Evolutionary conservation across 2,888 invertebrate genomes (phyloP).

Genomic region (Dynastes maya): DNA sequence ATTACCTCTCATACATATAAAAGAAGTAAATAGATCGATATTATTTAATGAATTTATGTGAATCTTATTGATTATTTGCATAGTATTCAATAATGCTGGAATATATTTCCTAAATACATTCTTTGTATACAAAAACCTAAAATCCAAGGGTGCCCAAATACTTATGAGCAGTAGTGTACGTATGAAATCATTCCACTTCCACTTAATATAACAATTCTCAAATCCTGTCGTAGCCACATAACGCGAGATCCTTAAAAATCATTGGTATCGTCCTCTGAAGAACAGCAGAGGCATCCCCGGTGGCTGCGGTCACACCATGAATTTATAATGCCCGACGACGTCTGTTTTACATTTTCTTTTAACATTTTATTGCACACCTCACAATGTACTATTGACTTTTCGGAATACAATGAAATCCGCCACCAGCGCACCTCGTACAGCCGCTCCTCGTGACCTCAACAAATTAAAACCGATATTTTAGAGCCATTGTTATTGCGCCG

Average conservation of each 20-base stretch:
- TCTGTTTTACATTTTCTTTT: conserved; percentile 35
- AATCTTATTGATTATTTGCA: too few relatives aligned
- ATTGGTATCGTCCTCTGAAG: background rate
- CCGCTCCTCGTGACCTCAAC: conserved; percentile 33
- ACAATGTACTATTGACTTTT: conserved; percentile 45
- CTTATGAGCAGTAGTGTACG: too few relatives aligned
- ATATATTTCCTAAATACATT: too few relatives aligned
- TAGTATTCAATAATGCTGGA: too few relatives aligned
- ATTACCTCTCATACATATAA: too few relatives aligned
- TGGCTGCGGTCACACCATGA: conserved; percentile 19
- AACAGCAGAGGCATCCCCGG: conserved; percentile 11
- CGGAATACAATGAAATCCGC: conserved; percentile 38
- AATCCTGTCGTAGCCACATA: background rate
- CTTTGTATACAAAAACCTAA: too few relatives aligned
- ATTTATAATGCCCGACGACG: conserved; percentile 22
- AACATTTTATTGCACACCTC: conserved; percentile 32
- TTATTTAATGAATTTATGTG: too few relatives aligned
- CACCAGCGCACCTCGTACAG: background rate
- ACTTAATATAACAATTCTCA: background rate
- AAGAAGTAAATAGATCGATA: too few relatives aligned
- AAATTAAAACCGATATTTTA: conserved; percentile 42
- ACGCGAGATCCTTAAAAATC: background rate
- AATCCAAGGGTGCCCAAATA: too few relatives aligned
- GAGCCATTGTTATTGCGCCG: conserved; percentile 29
- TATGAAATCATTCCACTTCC: background rate